A percentile compares a stretch with the other conserved stretches of the same genome.
Evolutionary conservation across 2,797 vertebrate genomes (phyloP).

Genomic region (Xyrichtys novacula): DNA sequence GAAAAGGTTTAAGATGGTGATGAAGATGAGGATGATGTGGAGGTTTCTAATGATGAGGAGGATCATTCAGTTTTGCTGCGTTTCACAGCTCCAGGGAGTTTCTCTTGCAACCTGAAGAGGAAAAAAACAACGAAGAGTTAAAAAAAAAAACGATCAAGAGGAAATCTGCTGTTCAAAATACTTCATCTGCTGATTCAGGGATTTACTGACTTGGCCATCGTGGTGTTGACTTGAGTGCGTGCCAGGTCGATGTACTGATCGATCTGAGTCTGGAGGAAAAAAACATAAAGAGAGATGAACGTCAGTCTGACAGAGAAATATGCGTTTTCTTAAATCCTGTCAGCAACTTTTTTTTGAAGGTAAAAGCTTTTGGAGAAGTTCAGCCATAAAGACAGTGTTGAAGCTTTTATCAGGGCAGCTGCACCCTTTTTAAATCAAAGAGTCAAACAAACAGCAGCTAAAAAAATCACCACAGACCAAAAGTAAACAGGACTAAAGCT

Average conservation of each 20-base stretch:
- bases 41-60: conserved; percentile 17
- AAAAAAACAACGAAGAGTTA: neutral
- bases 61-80: conserved; percentile 87
- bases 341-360: no score
- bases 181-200: no score
- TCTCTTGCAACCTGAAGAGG: conserved; percentile 89
- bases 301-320: no score
- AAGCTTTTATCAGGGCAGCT: no score
- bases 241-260: conserved; percentile 90
- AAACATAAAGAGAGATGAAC: neutral
- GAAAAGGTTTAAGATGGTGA: conserved; percentile 45
- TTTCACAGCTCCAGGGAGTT: conserved; percentile 90
- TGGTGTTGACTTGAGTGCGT: conserved; percentile 87
- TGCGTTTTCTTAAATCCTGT: no score
- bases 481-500: no score
- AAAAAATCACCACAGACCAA: no score
- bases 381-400: no score
- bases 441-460: no score
- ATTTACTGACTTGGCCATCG: conserved; percentile 92
- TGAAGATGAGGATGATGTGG: conserved; percentile 51
- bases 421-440: no score
- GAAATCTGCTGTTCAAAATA: no score
- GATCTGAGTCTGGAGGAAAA: conserved; percentile 88
- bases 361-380: no score
- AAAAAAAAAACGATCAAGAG: neutral